These are phyloP conservation scores for Catostomus latipinnis DNA, from an alignment of 2,797 vertebrate genomes.

Conservation along the genomic window DNA sequence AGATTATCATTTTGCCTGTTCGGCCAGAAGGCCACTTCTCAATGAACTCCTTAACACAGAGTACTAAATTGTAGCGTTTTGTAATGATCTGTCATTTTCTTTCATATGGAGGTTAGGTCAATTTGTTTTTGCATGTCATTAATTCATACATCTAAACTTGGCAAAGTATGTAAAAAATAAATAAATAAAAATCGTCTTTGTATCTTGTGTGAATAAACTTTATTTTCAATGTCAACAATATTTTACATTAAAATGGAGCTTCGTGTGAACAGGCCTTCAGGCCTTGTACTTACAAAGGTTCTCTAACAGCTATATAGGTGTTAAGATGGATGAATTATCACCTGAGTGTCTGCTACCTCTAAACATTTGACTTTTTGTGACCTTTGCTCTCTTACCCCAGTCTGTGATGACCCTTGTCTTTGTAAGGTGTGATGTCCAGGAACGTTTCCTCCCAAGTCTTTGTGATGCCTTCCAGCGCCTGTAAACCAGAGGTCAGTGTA, in stretches of 20 bases:
- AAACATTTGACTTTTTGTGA: conserved; percentile 36
- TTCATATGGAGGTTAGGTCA: too few relatives aligned
- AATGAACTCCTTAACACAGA: too few relatives aligned
- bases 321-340: conserved; percentile 29
- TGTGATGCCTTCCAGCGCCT: conserved; percentile 82
- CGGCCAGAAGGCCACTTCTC: too few relatives aligned
- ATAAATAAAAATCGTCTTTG: not conserved
- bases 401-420: conserved; percentile 82
- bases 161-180: too few relatives aligned
- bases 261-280: not conserved
- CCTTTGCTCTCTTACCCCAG: conserved; percentile 76
- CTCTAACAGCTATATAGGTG: not conserved
- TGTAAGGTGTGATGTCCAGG: conserved; percentile 83
- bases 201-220: too few relatives aligned
- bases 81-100: too few relatives aligned
- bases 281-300: not conserved
- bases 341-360: conserved; percentile 44
- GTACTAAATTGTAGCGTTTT: too few relatives aligned
- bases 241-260: too few relatives aligned
- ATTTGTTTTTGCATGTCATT: too few relatives aligned
- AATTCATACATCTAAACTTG: too few relatives aligned
- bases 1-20: too few relatives aligned
- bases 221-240: too few relatives aligned
- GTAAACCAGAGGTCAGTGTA: conserved; percentile 42
- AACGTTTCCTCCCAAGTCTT: conserved; percentile 80